Evolutionary conservation across 2,113 vertebrate genomes (phyloP).

Genomic region (Peromyscus leucopus): DNA sequence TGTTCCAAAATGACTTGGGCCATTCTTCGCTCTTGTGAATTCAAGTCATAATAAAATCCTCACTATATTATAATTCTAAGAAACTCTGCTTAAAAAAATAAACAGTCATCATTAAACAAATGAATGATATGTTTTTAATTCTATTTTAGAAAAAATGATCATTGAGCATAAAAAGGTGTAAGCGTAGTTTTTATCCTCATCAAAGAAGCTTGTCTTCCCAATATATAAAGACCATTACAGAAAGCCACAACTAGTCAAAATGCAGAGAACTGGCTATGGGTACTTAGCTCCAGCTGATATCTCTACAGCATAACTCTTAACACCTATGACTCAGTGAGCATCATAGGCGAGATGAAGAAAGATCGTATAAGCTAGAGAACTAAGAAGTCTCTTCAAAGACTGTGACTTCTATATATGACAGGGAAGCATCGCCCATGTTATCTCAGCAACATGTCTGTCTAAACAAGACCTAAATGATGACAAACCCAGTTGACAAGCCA

Average conservation of each 20-base stretch:
- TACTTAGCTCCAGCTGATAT: background rate
- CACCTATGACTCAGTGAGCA: background rate
- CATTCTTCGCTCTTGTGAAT: conserved; percentile 48
- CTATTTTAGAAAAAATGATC: conserved; percentile 49
- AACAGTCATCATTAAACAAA: conserved; percentile 63
- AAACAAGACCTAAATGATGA: background rate
- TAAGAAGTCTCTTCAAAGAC: background rate
- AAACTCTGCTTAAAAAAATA: conserved; percentile 29
- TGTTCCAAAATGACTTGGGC: conserved; percentile 23
- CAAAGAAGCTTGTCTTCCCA: background rate
- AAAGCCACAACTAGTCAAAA: background rate
- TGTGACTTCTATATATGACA: background rate
- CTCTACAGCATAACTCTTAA: background rate
- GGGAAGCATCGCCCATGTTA: background rate
- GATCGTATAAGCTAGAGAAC: background rate
- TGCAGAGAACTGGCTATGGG: background rate
- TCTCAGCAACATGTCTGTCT: background rate
- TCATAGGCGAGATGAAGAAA: background rate
- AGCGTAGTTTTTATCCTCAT: background rate
- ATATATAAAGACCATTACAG: background rate
- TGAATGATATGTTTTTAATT: conserved; percentile 58
- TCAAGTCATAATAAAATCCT: conserved; percentile 44
- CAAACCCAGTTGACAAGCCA: background rate
- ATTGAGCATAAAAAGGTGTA: background rate
- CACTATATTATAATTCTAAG: conserved; percentile 51